Conservation (phyloP, 2,888 invertebrate genomes). For the Acanthosepion lycidas region DNA sequence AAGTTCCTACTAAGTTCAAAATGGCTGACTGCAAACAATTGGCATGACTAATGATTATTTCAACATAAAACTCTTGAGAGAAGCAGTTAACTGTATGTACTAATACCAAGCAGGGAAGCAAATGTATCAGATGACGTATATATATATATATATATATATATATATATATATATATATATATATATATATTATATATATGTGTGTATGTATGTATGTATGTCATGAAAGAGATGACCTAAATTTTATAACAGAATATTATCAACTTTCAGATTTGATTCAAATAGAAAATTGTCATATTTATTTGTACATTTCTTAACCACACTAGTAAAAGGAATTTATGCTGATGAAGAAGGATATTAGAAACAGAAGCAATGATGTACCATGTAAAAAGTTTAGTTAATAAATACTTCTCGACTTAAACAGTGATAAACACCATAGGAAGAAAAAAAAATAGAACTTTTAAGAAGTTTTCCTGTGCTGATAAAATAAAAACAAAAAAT, state of each 20-base stretch:
- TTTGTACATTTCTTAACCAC: background rate
- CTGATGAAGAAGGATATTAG: background rate
- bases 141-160: no score
- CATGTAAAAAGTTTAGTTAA: background rate
- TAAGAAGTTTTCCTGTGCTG: background rate
- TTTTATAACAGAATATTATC: background rate
- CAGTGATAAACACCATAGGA: background rate
- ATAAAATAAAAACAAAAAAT: background rate
- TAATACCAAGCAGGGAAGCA: background rate
- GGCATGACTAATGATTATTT: conserved; percentile 8
- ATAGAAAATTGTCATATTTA: background rate
- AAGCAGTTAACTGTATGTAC: background rate
- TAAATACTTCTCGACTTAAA: background rate
- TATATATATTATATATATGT: no score
- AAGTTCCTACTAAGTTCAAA: conserved; percentile 1
- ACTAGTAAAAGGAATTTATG: no score
- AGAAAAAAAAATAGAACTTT: background rate
- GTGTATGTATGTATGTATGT: no score
- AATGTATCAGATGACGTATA: background rate
- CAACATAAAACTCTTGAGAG: background rate
- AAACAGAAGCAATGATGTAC: background rate
- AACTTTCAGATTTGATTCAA: background rate
- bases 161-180: no score
- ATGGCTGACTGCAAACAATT: background rate
- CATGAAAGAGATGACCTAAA: background rate